Evolutionary conservation across 2,888 invertebrate genomes (phyloP).

Genomic region (Drosophila nr. fundita): DNA sequence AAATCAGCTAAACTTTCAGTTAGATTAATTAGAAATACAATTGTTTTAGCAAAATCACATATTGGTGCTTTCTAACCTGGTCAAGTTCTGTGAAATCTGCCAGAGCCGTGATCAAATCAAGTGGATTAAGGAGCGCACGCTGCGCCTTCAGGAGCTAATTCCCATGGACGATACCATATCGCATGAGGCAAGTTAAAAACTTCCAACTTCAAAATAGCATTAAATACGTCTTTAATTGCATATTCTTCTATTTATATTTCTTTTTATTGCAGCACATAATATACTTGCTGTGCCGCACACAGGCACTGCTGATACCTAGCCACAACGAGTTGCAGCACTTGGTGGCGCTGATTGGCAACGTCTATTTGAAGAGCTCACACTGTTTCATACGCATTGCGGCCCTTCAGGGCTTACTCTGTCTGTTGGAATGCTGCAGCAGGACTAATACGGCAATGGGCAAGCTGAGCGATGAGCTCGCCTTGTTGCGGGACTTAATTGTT

Average conservation of each 20-base stretch:
- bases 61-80: constrained; percentile 88
- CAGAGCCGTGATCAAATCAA: constrained; percentile 91
- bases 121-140: constrained; percentile 91
- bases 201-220: background rate
- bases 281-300: constrained; percentile 85
- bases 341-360: constrained; percentile 82
- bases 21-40: constrained; percentile 45
- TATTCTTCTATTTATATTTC: constrained; percentile 7
- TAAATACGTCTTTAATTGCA: background rate
- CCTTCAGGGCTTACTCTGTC: constrained; percentile 83
- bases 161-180: constrained; percentile 91
- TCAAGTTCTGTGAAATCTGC: constrained; percentile 91
- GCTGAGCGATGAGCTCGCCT: constrained; percentile 84
- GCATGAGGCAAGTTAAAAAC: constrained; percentile 86
- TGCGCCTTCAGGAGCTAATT: constrained; percentile 89
- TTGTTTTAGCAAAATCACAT: constrained; percentile 84
- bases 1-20: constrained; percentile 39
- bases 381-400: constrained; percentile 85
- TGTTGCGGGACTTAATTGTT: constrained; percentile 84
- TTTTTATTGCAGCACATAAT: constrained; percentile 82
- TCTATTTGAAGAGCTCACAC: constrained; percentile 85
- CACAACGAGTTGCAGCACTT: constrained; percentile 83
- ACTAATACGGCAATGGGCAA: constrained; percentile 85
- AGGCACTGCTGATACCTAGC: constrained; percentile 84
- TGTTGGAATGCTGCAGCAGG: constrained; percentile 84